A percentile compares a stretch with the other conserved stretches of the same genome.
Evolutionary conservation across 2,888 invertebrate genomes (phyloP).

Genomic region (Bugulina stolonifera): DNA sequence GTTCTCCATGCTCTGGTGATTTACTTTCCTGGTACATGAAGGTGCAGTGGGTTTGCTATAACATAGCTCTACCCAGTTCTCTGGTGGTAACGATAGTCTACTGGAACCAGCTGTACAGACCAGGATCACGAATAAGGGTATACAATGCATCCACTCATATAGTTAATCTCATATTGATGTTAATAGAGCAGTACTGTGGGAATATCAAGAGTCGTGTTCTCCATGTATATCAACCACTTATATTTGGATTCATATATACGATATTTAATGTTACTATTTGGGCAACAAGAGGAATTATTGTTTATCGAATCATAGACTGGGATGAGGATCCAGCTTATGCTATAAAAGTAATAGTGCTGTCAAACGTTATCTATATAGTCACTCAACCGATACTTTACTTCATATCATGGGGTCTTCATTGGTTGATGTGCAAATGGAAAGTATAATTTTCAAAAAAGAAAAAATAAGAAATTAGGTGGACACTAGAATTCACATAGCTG

Average conservation of each 20-base stretch:
- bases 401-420: background rate
- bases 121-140: background rate
- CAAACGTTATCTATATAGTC: background rate
- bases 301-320: background rate
- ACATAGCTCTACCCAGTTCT: background rate
- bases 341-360: background rate
- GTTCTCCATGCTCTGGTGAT: too few species aligned
- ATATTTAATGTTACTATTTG: background rate
- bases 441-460: too few species aligned
- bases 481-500: too few species aligned
- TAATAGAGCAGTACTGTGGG: background rate
- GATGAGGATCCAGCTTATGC: background rate
- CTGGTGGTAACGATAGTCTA: background rate
- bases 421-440: too few species aligned
- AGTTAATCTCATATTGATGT: background rate
- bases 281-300: background rate
- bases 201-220: background rate
- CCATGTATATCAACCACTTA: background rate
- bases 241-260: background rate
- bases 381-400: background rate
- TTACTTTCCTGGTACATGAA: background rate
- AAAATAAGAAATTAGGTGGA: too few species aligned
- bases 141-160: background rate
- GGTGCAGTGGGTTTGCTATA: background rate
- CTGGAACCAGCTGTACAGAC: background rate